A percentile compares a stretch with the other conserved stretches of the same genome.
Evolutionary conservation across 2,888 invertebrate genomes (phyloP).

Genomic region (Xestia sexstrigata): DNA sequence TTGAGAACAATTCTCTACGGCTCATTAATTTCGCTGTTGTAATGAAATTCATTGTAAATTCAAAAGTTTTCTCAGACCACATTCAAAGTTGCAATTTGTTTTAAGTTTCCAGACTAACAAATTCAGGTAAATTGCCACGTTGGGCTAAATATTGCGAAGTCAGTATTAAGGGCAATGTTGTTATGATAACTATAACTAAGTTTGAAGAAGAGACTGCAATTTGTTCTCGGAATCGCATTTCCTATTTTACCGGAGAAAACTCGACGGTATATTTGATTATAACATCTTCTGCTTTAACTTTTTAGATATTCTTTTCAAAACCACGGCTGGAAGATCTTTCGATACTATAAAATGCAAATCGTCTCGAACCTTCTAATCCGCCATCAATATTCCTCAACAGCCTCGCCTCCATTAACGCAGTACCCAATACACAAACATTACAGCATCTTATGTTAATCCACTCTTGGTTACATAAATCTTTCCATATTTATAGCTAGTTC

Average conservation of each 20-base stretch:
- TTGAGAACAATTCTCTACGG: not conserved
- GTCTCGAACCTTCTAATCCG: not conserved
- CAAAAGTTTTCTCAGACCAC: constrained; percentile 17
- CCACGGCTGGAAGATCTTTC: not conserved
- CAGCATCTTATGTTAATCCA: constrained; percentile 40
- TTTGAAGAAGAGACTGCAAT: not conserved
- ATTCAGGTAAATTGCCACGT: constrained; percentile 24
- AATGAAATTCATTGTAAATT: constrained; percentile 20
- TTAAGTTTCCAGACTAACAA: constrained; percentile 27
- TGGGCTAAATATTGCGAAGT: constrained; percentile 12
- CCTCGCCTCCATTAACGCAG: not conserved
- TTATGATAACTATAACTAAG: not conserved
- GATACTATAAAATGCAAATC: not conserved
- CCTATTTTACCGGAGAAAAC: not conserved
- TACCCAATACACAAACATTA: constrained; percentile 35
- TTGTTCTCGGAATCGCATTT: not conserved
- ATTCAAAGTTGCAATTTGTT: constrained; percentile 25
- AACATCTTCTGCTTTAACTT: not conserved
- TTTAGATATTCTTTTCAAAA: not conserved
- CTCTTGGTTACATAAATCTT: constrained; percentile 51
- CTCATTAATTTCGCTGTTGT: constrained; percentile 14
- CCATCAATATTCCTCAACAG: not conserved
- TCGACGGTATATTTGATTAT: not conserved
- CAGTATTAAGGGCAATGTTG: not conserved
- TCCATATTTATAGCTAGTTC: constrained; percentile 43